A percentile compares a stretch with the other conserved stretches of the same genome.
Conservation (phyloP, 2,888 invertebrate genomes). For the Lamproptera curius region DNA sequence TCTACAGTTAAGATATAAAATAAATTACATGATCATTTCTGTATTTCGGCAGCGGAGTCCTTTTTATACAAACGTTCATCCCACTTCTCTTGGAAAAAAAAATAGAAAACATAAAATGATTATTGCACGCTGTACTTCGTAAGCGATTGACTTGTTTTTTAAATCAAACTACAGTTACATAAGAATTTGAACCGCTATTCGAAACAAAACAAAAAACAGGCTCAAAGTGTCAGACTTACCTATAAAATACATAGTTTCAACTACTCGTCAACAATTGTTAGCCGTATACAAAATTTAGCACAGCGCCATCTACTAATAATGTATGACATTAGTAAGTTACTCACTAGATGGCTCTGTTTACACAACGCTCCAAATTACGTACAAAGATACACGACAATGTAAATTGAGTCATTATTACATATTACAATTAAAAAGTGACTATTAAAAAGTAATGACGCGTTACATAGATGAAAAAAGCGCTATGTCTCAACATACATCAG, state of each 20-base stretch:
- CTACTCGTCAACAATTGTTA: conserved; percentile 20
- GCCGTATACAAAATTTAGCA: conserved; percentile 21
- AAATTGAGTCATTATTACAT: neutral
- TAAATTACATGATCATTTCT: conserved; percentile 71
- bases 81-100: conserved; percentile 37
- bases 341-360: conserved; percentile 18
- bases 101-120: conserved; percentile 31
- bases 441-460: conserved; percentile 7
- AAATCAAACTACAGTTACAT: conserved; percentile 8
- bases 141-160: conserved; percentile 29
- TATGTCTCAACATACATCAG: conserved; percentile 16
- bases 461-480: conserved; percentile 8
- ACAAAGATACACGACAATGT: neutral
- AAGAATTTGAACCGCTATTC: conserved; percentile 12
- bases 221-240: conserved; percentile 14
- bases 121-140: conserved; percentile 34
- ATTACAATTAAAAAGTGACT: conserved; percentile 9
- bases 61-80: conserved; percentile 41
- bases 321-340: conserved; percentile 15
- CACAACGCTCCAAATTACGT: conserved; percentile 4
- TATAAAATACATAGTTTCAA: conserved; percentile 21
- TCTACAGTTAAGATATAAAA: conserved; percentile 77
- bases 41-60: conserved; percentile 55
- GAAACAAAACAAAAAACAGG: conserved; percentile 7
- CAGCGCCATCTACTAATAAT: conserved; percentile 19